Evolutionary conservation across 35 echinoderm and acorn worm species (phyloP), one percentile per base, ranked within the genome.

Genomic region (Ophiothrix spiculata): DNA sequence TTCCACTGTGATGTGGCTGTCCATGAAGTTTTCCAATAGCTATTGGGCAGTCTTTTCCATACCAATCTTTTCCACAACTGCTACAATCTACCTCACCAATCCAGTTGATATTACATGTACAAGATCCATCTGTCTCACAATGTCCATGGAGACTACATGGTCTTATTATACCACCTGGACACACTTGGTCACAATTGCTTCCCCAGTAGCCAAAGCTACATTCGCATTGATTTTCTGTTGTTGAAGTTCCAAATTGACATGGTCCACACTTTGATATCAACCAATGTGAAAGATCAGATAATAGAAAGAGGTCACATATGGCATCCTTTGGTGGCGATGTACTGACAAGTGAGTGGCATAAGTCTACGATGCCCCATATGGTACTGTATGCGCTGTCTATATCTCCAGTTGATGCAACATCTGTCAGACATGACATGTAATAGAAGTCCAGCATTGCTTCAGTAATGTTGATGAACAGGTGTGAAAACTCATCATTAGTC

Each of bases 181-280:
- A 97, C 8, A 92, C 75, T 39, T 39, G 77, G 33, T 29, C 36
- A 84, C 94, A 97, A 19, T 37, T 85, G 32, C 32, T 56, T 79
- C 94, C 94, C 90, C 94, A 97, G 41, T 85, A 97, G 32, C 94
- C 94, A 77, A 63, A 14, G 4, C 64, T 56, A 89, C 94, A 97
- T 0, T 16, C 4, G 41, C 94, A 97, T 38, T 4, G 6, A 41
- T 74, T 40, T 83, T 39, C 11, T 17, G 11, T 35, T 35, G 33
- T 33, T 28, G 56, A 17, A n/a, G n/a, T n/a, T 37, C 87, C 87
- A 78, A 83, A 90, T 31, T 74, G 34, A 36, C 87, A 90, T 23
- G 79, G 32, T 46, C 31, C 39, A 40, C 87, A 90, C 1, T 31
- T 32, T 73, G 41, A 35, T 12, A 41, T 74, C 32, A 90, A 40